phyloP scores from a whole-genome alignment of 2,797 vertebrate species.

The Acanthurus leucopareius region DNA sequence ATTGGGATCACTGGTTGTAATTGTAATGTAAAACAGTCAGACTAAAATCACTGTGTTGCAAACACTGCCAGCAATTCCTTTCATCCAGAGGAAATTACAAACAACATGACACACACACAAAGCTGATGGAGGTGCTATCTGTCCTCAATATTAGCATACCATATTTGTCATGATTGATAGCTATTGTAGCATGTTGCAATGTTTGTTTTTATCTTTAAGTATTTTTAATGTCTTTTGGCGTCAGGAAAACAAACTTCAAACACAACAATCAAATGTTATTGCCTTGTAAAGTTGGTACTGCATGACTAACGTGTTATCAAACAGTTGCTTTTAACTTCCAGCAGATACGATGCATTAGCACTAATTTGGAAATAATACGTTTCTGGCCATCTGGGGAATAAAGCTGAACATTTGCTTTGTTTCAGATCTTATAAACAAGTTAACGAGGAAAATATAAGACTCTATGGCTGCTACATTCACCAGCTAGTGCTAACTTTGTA shows the following conservation, averaged over 20 bases:
- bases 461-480: neutral
- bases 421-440: neutral
- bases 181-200: no score
- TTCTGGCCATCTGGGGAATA: neutral
- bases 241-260: no score
- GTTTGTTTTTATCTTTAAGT: no score
- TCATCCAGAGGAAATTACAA: constrained; percentile 28
- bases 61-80: constrained; percentile 16
- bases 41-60: constrained; percentile 17
- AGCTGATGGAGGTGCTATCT: neutral
- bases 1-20: constrained; percentile 44
- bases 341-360: neutral
- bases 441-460: neutral
- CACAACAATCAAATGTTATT: no score
- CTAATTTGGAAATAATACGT: neutral
- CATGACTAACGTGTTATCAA: no score
- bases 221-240: no score
- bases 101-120: constrained; percentile 14
- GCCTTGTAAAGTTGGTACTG: no score
- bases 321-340: no score
- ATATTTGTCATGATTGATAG: no score
- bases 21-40: constrained; percentile 47
- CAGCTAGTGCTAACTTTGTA: neutral
- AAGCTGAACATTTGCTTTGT: neutral
- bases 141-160: no score